Base-by-base conservation (phyloP, 2,888 invertebrate genomes). In the Acanthosoma haemorrhoidale region DNA sequence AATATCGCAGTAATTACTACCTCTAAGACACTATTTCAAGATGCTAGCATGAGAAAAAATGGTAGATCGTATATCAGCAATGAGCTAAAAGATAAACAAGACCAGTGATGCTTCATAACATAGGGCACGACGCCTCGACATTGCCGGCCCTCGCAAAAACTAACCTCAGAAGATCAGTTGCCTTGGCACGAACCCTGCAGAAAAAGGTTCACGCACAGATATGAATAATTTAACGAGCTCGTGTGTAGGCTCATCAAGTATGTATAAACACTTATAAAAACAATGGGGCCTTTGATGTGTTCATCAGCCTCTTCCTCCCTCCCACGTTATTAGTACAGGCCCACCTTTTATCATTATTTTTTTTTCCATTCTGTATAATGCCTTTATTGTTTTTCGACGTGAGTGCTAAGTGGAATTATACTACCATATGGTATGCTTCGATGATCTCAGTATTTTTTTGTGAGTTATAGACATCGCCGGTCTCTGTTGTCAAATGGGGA, bases 181-280 rank as follows among this genome's bases (percentile, higher is more conserved):
- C 21, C 43, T 21, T 43, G n/a, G 43, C 11, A 13, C 11, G 21
- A 13, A 11, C 21, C 3, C 4, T 4, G 18, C 11, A 43, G 25
- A 41, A 43, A 43, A 43, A 18, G 18, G 43, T 43, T 43, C 43
- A 43, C 43, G 43, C 43, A 43, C 3, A 43, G 43, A 43, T 43
- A 60, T 60, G 60, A 60, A 60, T 60, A 34, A 60, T 60, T 60
- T 43, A 43, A 43, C 43, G 25, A 43, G 43, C 21, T 43, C n/a
- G n/a, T n/a, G n/a, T n/a, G n/a, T n/a, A n/a, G 21, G 18, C 60
- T 60, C 60, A 60, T 60, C 34, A 60, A 60, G 34, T 60, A 60
- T 60, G 60, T 36, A 34, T 60, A 60, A 60, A 60, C 60, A 60
- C 60, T 60, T 60, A 60, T 60, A 60, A 60, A 60, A 60, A 60